These are phyloP conservation scores for Pluvianellus socialis DNA, from an alignment of 2,113 vertebrate species.

Conservation along the genomic window DNA sequence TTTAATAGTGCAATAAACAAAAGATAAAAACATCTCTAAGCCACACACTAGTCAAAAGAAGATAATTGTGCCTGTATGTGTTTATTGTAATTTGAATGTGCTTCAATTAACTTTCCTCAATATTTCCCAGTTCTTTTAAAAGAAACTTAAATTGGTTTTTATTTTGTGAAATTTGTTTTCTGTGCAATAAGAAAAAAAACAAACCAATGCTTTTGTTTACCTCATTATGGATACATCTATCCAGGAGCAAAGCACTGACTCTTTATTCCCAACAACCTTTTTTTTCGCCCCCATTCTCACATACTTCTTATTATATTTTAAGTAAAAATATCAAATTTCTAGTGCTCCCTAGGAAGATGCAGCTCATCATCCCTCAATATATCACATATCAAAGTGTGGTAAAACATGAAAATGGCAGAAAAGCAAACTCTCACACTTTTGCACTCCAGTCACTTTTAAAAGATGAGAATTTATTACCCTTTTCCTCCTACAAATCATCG, in stretches of 20 bases:
- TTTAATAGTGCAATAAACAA: constrained; percentile 78
- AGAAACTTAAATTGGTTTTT: constrained; percentile 80
- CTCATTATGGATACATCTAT: constrained; percentile 69
- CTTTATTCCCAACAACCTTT: constrained; percentile 13
- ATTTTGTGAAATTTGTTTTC: constrained; percentile 76
- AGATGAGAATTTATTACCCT: constrained; percentile 23
- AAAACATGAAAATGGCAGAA: constrained; percentile 23
- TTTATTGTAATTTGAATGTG: constrained; percentile 78
- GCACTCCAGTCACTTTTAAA: background rate
- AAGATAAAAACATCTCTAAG: constrained; percentile 78
- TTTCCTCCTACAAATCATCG: constrained; percentile 24
- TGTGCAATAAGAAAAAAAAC: constrained; percentile 48
- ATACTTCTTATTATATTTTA: background rate
- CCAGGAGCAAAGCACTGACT: constrained; percentile 35
- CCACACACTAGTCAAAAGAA: constrained; percentile 74
- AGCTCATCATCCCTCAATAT: background rate
- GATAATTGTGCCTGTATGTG: constrained; percentile 75
- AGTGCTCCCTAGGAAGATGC: background rate
- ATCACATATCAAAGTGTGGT: constrained; percentile 43
- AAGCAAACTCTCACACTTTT: constrained; percentile 37
- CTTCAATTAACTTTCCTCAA: constrained; percentile 81
- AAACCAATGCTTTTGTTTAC: constrained; percentile 62
- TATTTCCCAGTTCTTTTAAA: constrained; percentile 77
- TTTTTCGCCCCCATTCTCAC: background rate
- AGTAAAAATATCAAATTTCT: constrained; percentile 32